phyloP scores from a whole-genome alignment of 2,797 vertebrate species.

The Adrianichthys oophorus region DNA sequence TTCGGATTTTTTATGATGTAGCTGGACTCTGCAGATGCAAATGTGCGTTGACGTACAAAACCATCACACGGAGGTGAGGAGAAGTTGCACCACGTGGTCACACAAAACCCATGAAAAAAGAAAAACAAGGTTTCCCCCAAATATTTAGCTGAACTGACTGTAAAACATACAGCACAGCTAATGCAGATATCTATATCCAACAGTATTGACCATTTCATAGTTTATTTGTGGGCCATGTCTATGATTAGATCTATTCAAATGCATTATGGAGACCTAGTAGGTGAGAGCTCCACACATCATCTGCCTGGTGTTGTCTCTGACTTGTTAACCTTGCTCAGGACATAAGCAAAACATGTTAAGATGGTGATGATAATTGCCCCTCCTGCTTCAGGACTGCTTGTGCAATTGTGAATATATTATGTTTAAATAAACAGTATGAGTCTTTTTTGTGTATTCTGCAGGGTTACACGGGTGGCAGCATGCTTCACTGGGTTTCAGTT shows the following conservation, averaged over 20 bases:
- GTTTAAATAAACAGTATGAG: constrained; percentile 72
- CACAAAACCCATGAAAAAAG: not conserved
- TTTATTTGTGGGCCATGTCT: too few relatives aligned
- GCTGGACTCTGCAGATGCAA: constrained; percentile 50
- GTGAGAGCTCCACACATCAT: constrained; percentile 60
- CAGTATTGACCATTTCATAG: too few relatives aligned
- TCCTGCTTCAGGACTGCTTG: constrained; percentile 74
- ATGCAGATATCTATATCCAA: too few relatives aligned
- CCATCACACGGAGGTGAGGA: constrained; percentile 29
- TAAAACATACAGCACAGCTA: too few relatives aligned
- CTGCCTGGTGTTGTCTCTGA: constrained; percentile 58
- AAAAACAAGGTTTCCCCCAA: not conserved
- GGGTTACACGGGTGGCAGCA: constrained; percentile 14
- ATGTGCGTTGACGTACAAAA: constrained; percentile 61
- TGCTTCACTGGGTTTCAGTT: constrained; percentile 10
- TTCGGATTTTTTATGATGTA: constrained; percentile 58
- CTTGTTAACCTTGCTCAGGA: constrained; percentile 69
- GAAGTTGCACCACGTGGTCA: constrained; percentile 27
- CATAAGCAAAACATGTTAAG: constrained; percentile 72
- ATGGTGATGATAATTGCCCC: constrained; percentile 69
- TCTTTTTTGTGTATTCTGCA: constrained; percentile 43
- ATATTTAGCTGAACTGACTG: too few relatives aligned
- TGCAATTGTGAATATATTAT: constrained; percentile 80
- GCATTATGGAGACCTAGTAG: constrained; percentile 41
- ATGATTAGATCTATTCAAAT: too few relatives aligned